Base-by-base conservation (phyloP, 2,888 invertebrate species). In the Gastracanthus pulcherrimus region DNA sequence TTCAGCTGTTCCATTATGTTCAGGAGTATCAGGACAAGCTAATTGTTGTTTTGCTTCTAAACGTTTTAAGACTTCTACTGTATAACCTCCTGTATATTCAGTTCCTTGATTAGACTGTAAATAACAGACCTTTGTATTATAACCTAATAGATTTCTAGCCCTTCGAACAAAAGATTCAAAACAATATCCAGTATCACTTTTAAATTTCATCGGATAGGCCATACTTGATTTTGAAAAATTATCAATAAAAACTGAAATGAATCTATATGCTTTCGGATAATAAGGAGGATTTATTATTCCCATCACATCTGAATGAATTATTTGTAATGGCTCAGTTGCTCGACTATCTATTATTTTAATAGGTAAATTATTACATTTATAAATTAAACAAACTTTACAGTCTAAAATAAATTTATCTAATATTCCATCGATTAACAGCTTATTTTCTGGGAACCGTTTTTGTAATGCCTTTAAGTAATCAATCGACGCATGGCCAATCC, bases 321-420 rank as follows among this genome's bases (percentile, higher is more conserved):
- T 83, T 31, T 84, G 81, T 16, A 86, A 41, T n/a, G 84, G 82
- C 51, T 51, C 19, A 9, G 80, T 76, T 5, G 85, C 83, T 80
- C 67, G 72, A 9, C 41, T 60, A 62, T 84, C 74, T 5, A 36
- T 36, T 76, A 72, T 60, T 16, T 60, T 79, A 34, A 86, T 85
- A 2, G 85, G 85, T 60, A 84, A 51, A 79, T 81, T 86, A 62
- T 86, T 84, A 9, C 86, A 67, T 80, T 85, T 86, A 0, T 84
- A 62, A 9, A 85, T 62, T 45, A 72, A 72, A 58, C 85, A 85
- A 2, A 83, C 76, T 66, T 87, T 84, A 77, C 86, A 86, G 6
- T 85, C 85, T 51, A 48, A 23, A n/a, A 86, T 83, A 9, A 62
- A 64, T 31, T 86, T 82, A 76, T 86, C 82, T 64, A 86, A 86